A percentile compares a stretch with the other conserved stretches of the same genome.
Evolutionary conservation across 2,113 vertebrate genomes (phyloP).

Genomic region (Hyla sarda): DNA sequence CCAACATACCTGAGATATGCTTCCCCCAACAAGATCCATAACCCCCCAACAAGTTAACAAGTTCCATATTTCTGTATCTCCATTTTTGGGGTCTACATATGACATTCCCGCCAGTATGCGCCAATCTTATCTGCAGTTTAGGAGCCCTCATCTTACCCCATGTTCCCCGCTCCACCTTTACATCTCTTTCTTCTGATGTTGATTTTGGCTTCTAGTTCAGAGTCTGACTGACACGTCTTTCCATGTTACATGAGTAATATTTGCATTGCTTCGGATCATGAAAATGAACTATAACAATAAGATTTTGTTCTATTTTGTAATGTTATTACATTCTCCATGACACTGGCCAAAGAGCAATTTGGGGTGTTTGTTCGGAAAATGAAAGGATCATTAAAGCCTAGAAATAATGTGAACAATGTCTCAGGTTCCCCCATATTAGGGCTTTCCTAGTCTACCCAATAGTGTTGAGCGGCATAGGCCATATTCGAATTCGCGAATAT

Average conservation of each 20-base stretch:
- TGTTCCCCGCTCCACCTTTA: not conserved
- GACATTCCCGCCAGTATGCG: not conserved
- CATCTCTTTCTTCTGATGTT: not conserved
- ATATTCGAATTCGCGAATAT: too few relatives aligned
- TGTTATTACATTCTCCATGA: too few relatives aligned
- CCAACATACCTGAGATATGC: too few relatives aligned
- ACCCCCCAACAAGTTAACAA: too few relatives aligned
- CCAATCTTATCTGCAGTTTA: not conserved
- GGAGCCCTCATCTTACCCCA: not conserved
- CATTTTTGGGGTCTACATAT: too few relatives aligned
- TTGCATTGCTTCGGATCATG: not conserved
- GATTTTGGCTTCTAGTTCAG: not conserved
- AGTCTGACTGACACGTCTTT: not conserved
- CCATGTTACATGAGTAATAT: not conserved
- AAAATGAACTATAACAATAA: not conserved
- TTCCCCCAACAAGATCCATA: too few relatives aligned
- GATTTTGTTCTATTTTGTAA: not conserved
- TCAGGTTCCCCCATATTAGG: too few relatives aligned
- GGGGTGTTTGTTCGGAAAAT: not conserved
- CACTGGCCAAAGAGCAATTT: not conserved
- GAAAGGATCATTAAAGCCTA: not conserved
- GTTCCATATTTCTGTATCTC: too few relatives aligned
- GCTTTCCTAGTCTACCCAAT: too few relatives aligned
- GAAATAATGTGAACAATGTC: not conserved
- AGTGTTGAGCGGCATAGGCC: too few relatives aligned